Evolutionary conservation across 2,888 invertebrate genomes (phyloP).

Genomic region (Thyatira batis): DNA sequence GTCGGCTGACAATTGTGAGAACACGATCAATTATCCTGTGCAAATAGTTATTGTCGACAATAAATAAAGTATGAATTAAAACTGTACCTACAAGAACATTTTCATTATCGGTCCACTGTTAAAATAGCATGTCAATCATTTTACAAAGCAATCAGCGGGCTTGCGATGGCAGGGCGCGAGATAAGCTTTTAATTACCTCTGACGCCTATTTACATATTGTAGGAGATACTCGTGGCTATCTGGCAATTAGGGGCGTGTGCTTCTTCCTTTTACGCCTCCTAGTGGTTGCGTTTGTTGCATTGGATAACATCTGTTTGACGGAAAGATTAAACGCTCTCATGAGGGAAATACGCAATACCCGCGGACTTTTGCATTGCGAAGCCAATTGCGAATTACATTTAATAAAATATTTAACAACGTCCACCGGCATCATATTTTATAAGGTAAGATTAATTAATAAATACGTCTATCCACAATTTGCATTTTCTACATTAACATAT

Average conservation of each 20-base stretch:
- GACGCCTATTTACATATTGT: slow-evolving; percentile 80
- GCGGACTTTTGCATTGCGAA: slow-evolving; percentile 18
- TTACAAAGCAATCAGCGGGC: slow-evolving; percentile 72
- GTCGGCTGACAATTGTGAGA: slow-evolving; percentile 78
- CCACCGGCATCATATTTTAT: slow-evolving; percentile 40
- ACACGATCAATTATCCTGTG: slow-evolving; percentile 79
- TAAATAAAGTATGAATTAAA: slow-evolving; percentile 73
- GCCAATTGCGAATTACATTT: slow-evolving; percentile 37
- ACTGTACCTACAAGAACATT: slow-evolving; percentile 65
- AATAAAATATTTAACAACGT: slow-evolving; percentile 33
- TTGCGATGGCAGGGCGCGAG: slow-evolving; percentile 66
- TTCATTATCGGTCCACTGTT: slow-evolving; percentile 75
- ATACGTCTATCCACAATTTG: slow-evolving; percentile 41
- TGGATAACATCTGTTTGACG: slow-evolving; percentile 73
- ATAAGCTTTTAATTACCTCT: slow-evolving; percentile 80
- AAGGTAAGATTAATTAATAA: slow-evolving; percentile 40
- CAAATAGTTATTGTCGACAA: slow-evolving; percentile 79
- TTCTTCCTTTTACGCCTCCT: slow-evolving; percentile 72
- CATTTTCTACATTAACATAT: slow-evolving; percentile 44
- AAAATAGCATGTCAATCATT: slow-evolving; percentile 80
- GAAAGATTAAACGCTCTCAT: slow-evolving; percentile 64
- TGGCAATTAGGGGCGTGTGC: slow-evolving; percentile 77
- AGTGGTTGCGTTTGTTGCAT: slow-evolving; percentile 55
- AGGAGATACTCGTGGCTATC: slow-evolving; percentile 74
- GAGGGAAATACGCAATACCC: slow-evolving; percentile 52